Evolutionary conservation across 2,113 vertebrate genomes (phyloP).

Genomic region (Misgurnus anguillicaudatus): DNA sequence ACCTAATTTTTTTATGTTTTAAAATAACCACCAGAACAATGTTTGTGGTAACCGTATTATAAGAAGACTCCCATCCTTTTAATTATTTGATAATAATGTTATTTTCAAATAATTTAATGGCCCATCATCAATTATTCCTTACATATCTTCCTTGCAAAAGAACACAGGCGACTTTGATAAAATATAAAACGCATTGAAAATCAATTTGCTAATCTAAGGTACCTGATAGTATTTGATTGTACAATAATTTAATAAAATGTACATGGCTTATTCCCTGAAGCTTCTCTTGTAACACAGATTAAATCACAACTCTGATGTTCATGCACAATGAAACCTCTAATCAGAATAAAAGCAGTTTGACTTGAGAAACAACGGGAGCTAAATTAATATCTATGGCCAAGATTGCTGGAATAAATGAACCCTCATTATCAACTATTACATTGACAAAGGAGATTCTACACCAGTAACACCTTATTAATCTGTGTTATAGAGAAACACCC

Average conservation of each 20-base stretch:
- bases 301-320: constrained; percentile 8
- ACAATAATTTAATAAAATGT: background rate
- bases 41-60: no score
- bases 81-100: no score
- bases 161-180: background rate
- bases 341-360: constrained; percentile 10
- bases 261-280: background rate
- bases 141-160: background rate
- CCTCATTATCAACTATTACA: constrained; percentile 18
- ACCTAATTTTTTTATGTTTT: no score
- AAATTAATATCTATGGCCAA: constrained; percentile 17
- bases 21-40: no score
- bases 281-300: background rate
- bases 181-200: no score
- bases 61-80: no score
- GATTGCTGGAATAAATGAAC: constrained; percentile 33
- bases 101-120: no score
- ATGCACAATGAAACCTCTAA: constrained; percentile 4
- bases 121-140: background rate
- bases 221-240: background rate
- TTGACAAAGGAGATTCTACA: constrained; percentile 11
- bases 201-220: background rate
- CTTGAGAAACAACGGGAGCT: constrained; percentile 16
- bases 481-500: constrained; percentile 12
- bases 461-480: background rate